Evolutionary conservation across 2,797 vertebrate genomes (phyloP).

Genomic region (Melanotaenia maccullochi): DNA sequence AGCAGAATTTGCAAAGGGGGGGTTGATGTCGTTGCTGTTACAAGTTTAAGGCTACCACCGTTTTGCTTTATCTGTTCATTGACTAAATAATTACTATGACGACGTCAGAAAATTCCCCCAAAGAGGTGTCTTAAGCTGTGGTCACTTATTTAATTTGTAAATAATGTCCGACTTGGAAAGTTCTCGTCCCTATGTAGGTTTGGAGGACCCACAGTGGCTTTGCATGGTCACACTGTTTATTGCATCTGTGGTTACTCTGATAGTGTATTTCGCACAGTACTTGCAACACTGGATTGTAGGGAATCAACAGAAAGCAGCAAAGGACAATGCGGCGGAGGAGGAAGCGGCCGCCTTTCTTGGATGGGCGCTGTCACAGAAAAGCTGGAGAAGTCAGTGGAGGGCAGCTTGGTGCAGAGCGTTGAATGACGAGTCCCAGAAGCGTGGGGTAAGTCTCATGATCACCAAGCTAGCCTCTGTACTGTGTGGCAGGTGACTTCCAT

Average conservation of each 20-base stretch:
- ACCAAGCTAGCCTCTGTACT: background rate
- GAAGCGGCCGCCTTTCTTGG: constrained; percentile 86
- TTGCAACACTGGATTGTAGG: constrained; percentile 69
- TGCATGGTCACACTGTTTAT: constrained; percentile 89
- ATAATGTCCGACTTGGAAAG: constrained; percentile 81
- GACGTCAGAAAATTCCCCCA: constrained; percentile 29
- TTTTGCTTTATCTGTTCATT: constrained; percentile 19
- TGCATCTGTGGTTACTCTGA: constrained; percentile 87
- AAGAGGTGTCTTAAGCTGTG: constrained; percentile 53
- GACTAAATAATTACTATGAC: constrained; percentile 34
- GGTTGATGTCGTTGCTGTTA: constrained; percentile 17
- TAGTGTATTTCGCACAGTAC: constrained; percentile 90
- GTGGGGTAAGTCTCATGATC: constrained; percentile 83
- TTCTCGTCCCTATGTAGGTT: constrained; percentile 67
- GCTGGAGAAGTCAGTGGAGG: constrained; percentile 91
- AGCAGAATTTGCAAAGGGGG: constrained; percentile 24
- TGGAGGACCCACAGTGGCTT: constrained; percentile 87
- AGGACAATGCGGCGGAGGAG: constrained; percentile 61
- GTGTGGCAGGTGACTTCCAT: constrained; percentile 51
- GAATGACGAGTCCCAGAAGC: constrained; percentile 80
- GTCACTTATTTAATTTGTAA: constrained; percentile 36
- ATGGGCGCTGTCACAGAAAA: constrained; percentile 89
- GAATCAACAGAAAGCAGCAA: constrained; percentile 23
- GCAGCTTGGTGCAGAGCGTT: constrained; percentile 89
- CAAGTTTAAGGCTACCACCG: constrained; percentile 23